Evolutionary conservation across 2,797 vertebrate genomes (phyloP), one percentile per base, ranked within the genome.

Genomic region (Benthosema pterotum): DNA sequence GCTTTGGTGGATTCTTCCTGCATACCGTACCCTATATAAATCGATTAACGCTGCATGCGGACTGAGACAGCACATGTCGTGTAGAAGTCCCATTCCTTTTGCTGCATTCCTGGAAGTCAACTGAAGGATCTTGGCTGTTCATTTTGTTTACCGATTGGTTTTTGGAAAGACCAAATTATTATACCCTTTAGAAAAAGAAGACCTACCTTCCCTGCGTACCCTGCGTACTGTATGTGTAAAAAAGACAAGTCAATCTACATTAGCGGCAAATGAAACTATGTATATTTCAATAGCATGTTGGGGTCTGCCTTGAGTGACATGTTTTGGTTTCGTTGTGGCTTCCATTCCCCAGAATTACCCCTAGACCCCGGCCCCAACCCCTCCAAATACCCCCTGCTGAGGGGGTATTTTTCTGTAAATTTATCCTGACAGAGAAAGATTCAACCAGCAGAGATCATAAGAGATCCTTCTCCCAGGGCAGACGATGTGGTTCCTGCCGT

Each of bases 341-440:
- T 22, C 1, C 1, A 12, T 73, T 69, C 76, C 48, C 8, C 56
- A 47, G 43, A 58, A 63, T 61, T 74, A 74, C 48, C 65, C 49
- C 59, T 61, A 75, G 75, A 50, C 65, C 60, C 47, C 59, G 32
- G n/a, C 53, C 47, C 48, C 54, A n/a, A n/a, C n/a, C n/a, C n/a
- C n/a, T n/a, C 49, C 50, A 11, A 38, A 16, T 55, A 47, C 50
- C 54, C 49, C 50, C 13, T 38, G 51, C 52, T 64, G 45, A n/a
- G 55, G 4, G 6, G 32, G 42, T 71, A 63, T 58, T 70, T 43
- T 7, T 73, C 45, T 77, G 72, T 78, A 73, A 88, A 67, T 55
- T 71, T 22, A 89, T 66, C 72, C 73, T 77, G 58, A 83, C 74
- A 63, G 66, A 62, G 59, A 61, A 43, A 52, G 46, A 65, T 59